Conservation (phyloP, 1,140 invertebrate genomes). For the Mycetomoellerius zeteki region DNA sequence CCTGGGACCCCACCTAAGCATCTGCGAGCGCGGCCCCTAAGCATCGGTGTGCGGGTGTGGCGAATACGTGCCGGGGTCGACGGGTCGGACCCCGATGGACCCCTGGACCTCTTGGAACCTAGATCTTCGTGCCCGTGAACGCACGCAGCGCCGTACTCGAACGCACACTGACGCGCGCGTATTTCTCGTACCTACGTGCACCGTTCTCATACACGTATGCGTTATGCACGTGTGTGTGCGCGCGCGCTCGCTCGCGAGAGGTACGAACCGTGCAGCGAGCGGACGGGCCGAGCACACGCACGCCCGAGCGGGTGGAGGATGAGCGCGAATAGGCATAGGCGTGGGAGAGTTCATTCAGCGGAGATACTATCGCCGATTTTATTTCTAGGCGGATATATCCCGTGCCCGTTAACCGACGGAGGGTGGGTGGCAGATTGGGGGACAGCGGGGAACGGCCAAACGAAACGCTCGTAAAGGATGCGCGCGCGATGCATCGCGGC, state of each 20-base stretch:
- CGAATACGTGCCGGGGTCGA: slow-evolving; percentile 86
- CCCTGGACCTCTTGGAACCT: slow-evolving; percentile 75
- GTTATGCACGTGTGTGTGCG: slow-evolving; percentile 14
- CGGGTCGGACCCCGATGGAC: slow-evolving; percentile 83
- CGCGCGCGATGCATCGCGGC: slow-evolving; percentile 58
- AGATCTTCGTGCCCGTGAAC: slow-evolving; percentile 75
- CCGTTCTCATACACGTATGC: slow-evolving; percentile 11
- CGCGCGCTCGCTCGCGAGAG: not conserved
- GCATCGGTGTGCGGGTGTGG: slow-evolving; percentile 86
- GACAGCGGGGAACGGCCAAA: slow-evolving; percentile 74
- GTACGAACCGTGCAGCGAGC: too few species aligned
- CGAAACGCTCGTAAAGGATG: slow-evolving; percentile 78
- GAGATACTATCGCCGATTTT: slow-evolving; percentile 87
- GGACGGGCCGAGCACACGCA: slow-evolving; percentile 65
- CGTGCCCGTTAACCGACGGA: slow-evolving; percentile 80
- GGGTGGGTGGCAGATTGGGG: slow-evolving; percentile 45
- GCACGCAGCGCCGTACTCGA: slow-evolving; percentile 71
- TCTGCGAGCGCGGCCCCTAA: slow-evolving; percentile 78
- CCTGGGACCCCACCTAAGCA: slow-evolving; percentile 82
- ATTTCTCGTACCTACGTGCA: slow-evolving; percentile 4
- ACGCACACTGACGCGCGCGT: slow-evolving; percentile 15
- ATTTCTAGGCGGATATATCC: slow-evolving; percentile 85
- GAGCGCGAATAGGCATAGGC: slow-evolving; percentile 82
- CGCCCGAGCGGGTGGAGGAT: slow-evolving; percentile 65
- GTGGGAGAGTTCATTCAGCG: slow-evolving; percentile 87